phyloP scores from a whole-genome alignment of 2,888 invertebrate genomes.

The Chydorus sphaericus region DNA sequence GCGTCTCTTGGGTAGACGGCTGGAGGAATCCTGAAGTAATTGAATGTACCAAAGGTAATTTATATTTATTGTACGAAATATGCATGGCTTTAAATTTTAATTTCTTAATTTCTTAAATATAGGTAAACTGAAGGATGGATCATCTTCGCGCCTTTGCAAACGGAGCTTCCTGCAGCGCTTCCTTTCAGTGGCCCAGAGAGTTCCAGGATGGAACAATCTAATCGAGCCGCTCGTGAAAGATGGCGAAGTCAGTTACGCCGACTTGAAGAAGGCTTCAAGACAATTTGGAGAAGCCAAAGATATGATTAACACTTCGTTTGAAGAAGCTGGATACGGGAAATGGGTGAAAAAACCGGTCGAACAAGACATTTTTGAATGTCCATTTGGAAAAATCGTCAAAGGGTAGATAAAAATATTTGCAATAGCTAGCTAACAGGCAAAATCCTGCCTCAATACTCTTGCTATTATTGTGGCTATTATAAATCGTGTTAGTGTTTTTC shows the following conservation, averaged over 20 bases:
- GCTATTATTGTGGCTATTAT: too few relatives aligned
- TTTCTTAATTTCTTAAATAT: too few relatives aligned
- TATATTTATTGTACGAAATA: too few relatives aligned
- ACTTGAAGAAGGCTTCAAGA: constrained; percentile 6
- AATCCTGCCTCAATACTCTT: too few relatives aligned
- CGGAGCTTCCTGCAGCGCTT: constrained; percentile 55
- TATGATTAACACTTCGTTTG: constrained; percentile 61
- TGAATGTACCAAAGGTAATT: constrained; percentile 63
- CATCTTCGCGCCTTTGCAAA: constrained; percentile 69
- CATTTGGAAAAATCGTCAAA: too few relatives aligned
- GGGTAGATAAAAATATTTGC: too few relatives aligned
- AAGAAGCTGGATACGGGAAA: constrained; percentile 61
- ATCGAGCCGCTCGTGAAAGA: background rate
- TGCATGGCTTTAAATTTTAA: too few relatives aligned
- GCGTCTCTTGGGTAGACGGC: constrained; percentile 66
- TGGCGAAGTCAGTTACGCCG: background rate
- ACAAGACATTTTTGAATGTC: constrained; percentile 80
- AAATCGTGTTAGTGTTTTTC: too few relatives aligned
- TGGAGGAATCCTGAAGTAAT: constrained; percentile 56
- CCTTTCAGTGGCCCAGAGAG: constrained; percentile 20
- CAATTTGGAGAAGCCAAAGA: constrained; percentile 48
- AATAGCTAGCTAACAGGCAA: too few relatives aligned
- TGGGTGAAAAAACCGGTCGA: constrained; percentile 90
- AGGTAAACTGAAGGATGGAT: constrained; percentile 67
- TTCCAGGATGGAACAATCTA: background rate